Percentiles rank a stretch among this genome's conserved stretches.
Evolutionary conservation across 2,113 vertebrate genomes (phyloP).

Genomic region (Cololabis saira): DNA sequence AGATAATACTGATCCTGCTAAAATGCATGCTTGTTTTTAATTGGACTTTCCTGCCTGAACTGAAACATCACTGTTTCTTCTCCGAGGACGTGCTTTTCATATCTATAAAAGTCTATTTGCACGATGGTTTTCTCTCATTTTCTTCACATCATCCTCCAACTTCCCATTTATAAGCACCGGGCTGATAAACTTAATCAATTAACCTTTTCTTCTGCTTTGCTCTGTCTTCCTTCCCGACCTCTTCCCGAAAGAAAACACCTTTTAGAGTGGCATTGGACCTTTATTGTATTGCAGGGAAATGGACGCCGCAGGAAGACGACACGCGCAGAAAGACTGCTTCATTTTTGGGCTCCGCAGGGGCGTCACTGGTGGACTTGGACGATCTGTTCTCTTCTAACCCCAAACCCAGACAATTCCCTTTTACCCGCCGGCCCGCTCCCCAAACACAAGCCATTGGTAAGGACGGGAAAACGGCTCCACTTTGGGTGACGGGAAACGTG

Average conservation of each 20-base stretch:
- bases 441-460: slow-evolving; percentile 81
- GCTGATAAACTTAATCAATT: slow-evolving; percentile 48
- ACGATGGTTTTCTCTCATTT: background rate
- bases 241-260: slow-evolving; percentile 67
- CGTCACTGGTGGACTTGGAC: slow-evolving; percentile 86
- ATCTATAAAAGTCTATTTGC: background rate
- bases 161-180: background rate
- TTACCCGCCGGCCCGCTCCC: slow-evolving; percentile 34
- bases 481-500: slow-evolving; percentile 14
- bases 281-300: slow-evolving; percentile 65
- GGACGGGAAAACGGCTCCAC: slow-evolving; percentile 36
- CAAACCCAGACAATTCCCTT: slow-evolving; percentile 52
- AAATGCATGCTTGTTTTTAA: slow-evolving; percentile 11
- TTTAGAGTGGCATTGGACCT: slow-evolving; percentile 71
- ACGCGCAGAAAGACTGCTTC: slow-evolving; percentile 79
- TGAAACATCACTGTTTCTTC: background rate
- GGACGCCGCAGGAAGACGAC: slow-evolving; percentile 11
- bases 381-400: slow-evolving; percentile 80
- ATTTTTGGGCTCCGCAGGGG: slow-evolving; percentile 84
- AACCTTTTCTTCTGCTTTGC: slow-evolving; percentile 66
- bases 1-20: background rate
- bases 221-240: slow-evolving; percentile 58
- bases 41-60: background rate
- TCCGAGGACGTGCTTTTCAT: background rate
- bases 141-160: slow-evolving; percentile 26